Conservation (phyloP, 37 sponge, comb jelly and placozoan genomes). For the Dysidea cf. avara region DNA sequence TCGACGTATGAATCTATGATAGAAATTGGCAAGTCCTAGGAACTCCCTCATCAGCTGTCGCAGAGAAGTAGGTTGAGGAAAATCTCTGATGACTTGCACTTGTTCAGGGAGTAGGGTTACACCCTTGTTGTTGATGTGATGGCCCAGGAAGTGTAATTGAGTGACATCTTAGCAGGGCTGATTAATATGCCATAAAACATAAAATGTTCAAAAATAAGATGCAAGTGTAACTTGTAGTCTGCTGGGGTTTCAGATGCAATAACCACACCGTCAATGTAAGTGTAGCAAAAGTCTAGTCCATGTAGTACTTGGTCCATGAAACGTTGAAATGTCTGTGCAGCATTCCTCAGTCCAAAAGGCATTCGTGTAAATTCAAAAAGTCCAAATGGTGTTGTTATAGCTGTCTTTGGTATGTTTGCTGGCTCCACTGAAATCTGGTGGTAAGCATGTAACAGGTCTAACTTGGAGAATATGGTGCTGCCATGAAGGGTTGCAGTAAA, state of each 20-base stretch:
- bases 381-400: slow-evolving; percentile 56
- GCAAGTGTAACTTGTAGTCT: slow-evolving; percentile 37
- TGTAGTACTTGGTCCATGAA: slow-evolving; percentile 54
- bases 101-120: slow-evolving; percentile 31
- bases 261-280: slow-evolving; percentile 48
- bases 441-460: slow-evolving; percentile 48
- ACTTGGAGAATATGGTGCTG: slow-evolving; percentile 34
- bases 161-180: slow-evolving; percentile 37
- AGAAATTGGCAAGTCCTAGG: slow-evolving; percentile 39
- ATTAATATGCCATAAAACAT: slow-evolving; percentile 32
- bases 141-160: slow-evolving; percentile 59
- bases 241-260: slow-evolving; percentile 26
- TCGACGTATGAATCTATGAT: slow-evolving; percentile 1
- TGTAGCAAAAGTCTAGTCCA: slow-evolving; percentile 42
- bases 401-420: slow-evolving; percentile 48
- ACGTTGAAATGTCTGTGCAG: slow-evolving; percentile 60
- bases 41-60: slow-evolving; percentile 25
- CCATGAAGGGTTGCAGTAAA: slow-evolving; percentile 46
- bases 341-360: slow-evolving; percentile 61
- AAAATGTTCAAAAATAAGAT: slow-evolving; percentile 8
- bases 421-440: slow-evolving; percentile 60
- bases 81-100: slow-evolving; percentile 40
- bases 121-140: slow-evolving; percentile 33
- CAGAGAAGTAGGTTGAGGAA: slow-evolving; percentile 49
- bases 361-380: slow-evolving; percentile 55